phyloP scores from a whole-genome alignment of 2,113 vertebrate genomes.

The Pseudorhombus dupliciocellatus region DNA sequence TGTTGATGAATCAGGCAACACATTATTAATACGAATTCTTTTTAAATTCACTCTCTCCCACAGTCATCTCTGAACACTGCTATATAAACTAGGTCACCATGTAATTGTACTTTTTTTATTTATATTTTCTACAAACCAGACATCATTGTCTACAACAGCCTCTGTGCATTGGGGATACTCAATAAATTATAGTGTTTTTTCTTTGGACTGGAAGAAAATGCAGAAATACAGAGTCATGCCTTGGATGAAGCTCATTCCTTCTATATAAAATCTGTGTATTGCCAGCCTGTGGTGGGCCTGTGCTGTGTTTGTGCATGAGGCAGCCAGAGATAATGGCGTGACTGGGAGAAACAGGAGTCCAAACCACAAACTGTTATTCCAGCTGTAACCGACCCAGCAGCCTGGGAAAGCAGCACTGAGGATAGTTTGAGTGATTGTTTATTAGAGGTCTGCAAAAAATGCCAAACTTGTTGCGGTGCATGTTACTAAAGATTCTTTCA shows the following conservation, averaged over 20 bases:
- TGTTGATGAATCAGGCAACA: conserved; percentile 7
- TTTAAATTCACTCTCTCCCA: neutral
- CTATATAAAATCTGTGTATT: conserved; percentile 11
- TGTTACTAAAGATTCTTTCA: conserved; percentile 12
- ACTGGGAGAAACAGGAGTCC: conserved; percentile 73
- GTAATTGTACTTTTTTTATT: neutral
- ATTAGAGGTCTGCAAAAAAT: conserved; percentile 56
- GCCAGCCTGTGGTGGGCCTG: conserved; percentile 29
- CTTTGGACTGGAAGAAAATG: neutral
- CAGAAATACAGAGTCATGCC: neutral
- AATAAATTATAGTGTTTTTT: neutral
- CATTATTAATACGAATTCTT: conserved; percentile 11
- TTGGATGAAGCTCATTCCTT: neutral
- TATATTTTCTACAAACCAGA: neutral
- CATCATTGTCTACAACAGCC: neutral
- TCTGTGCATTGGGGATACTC: neutral
- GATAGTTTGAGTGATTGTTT: conserved; percentile 62
- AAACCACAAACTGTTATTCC: conserved; percentile 81
- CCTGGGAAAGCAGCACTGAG: conserved; percentile 77
- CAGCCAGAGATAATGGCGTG: conserved; percentile 52
- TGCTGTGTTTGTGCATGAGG: conserved; percentile 45
- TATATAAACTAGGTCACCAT: neutral
- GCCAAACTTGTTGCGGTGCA: conserved; percentile 52
- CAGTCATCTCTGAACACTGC: neutral
- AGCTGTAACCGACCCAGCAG: conserved; percentile 77